phyloP scores from a whole-genome alignment of 2,113 vertebrate genomes.

The Barnardius zonarius region DNA sequence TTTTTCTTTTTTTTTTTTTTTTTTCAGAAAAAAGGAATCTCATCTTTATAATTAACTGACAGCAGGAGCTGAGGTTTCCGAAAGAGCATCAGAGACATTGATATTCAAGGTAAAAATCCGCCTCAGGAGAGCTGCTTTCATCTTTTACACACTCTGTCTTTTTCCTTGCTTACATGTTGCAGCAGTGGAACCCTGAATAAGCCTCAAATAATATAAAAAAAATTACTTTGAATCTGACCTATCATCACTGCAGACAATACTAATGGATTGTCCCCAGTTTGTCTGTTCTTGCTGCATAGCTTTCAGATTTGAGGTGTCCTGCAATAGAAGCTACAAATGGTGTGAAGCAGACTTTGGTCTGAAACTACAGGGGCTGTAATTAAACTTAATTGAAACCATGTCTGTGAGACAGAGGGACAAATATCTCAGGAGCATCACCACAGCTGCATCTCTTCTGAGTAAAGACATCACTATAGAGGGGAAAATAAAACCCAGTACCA shows the following conservation, averaged over 20 bases:
- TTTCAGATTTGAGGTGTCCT: constrained; percentile 35
- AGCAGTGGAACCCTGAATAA: background rate
- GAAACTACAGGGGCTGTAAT: constrained; percentile 26
- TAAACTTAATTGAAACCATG: constrained; percentile 51
- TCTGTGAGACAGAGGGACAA: constrained; percentile 36
- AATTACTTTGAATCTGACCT: background rate
- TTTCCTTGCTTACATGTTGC: constrained; percentile 32
- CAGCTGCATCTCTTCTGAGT: constrained; percentile 2
- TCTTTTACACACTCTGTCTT: constrained; percentile 3
- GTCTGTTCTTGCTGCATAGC: background rate
- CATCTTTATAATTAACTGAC: constrained; percentile 26
- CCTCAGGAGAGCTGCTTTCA: constrained; percentile 28
- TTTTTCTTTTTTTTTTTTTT: background rate
- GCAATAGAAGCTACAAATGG: background rate
- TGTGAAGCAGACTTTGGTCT: constrained; percentile 53
- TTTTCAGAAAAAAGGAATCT: background rate
- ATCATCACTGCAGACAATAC: background rate
- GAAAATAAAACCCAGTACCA: background rate
- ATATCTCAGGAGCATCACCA: constrained; percentile 32
- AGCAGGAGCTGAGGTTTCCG: background rate
- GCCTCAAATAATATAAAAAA: background rate
- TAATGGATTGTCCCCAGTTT: background rate
- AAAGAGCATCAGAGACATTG: constrained; percentile 2
- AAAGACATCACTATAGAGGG: background rate
- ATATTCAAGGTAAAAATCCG: constrained; percentile 23